Conservation (phyloP, 2,888 invertebrate species). For the Hemithea aestivaria region DNA sequence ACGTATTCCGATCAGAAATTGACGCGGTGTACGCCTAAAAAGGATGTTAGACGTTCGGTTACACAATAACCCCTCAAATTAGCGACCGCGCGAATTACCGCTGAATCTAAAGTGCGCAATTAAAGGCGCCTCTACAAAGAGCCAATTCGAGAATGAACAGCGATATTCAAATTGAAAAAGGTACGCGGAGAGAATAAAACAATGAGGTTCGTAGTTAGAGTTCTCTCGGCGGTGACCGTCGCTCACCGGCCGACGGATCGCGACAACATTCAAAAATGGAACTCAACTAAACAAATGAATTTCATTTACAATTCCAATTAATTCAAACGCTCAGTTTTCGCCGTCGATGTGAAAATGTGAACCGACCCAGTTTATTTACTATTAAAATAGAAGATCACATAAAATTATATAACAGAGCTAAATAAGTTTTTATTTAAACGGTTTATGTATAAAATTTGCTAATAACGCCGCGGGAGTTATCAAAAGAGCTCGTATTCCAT, state of each 20-base stretch:
- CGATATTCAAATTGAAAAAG: constrained; percentile 76
- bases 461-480: constrained; percentile 15
- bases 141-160: constrained; percentile 73
- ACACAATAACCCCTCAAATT: constrained; percentile 73
- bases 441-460: constrained; percentile 17
- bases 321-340: constrained; percentile 4
- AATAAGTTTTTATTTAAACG: constrained; percentile 9
- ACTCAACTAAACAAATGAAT: too few species aligned
- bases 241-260: too few species aligned
- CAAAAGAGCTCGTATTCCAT: constrained; percentile 14
- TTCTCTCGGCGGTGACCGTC: too few species aligned
- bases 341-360: constrained; percentile 4
- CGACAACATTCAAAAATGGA: too few species aligned
- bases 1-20: constrained; percentile 52
- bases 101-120: constrained; percentile 76
- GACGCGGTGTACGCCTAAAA: constrained; percentile 53
- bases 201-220: constrained; percentile 42
- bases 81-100: constrained; percentile 68
- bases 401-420: constrained; percentile 19
- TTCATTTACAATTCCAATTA: too few species aligned
- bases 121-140: constrained; percentile 70
- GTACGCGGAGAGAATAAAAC: constrained; percentile 72
- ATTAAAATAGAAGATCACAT: constrained; percentile 24
- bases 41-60: constrained; percentile 61
- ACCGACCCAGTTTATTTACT: constrained; percentile 9